These are phyloP conservation scores for Drosophila leonis DNA, from an alignment of 2,888 invertebrate genomes.

Conservation along the genomic window DNA sequence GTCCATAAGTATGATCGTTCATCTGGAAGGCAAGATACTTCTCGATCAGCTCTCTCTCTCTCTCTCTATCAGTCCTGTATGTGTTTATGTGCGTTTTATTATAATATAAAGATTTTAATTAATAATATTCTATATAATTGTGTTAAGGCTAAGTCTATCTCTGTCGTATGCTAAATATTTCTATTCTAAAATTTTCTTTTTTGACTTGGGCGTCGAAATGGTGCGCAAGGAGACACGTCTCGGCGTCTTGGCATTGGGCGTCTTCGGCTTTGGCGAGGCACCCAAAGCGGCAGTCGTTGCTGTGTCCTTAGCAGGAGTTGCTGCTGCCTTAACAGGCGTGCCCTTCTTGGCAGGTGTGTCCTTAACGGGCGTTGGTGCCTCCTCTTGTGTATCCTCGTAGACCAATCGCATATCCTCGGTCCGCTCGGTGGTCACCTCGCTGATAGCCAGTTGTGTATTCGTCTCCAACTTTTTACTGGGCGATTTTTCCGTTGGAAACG, in stretches of 20 bases:
- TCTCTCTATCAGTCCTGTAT: background rate
- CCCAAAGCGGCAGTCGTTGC: background rate
- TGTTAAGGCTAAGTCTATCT: slow-evolving; percentile 39
- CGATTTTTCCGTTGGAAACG: slow-evolving; percentile 33
- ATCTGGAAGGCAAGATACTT: slow-evolving; percentile 16
- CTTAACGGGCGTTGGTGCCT: slow-evolving; percentile 21
- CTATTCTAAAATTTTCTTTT: slow-evolving; percentile 86
- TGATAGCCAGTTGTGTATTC: slow-evolving; percentile 22
- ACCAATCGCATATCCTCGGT: slow-evolving; percentile 88
- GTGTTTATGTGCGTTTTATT: slow-evolving; percentile 39
- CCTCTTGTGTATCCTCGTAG: slow-evolving; percentile 87
- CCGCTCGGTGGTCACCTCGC: slow-evolving; percentile 69
- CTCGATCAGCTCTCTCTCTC: no score
- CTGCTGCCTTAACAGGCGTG: background rate
- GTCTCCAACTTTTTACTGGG: slow-evolving; percentile 10
- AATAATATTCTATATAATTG: slow-evolving; percentile 23
- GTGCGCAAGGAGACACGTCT: slow-evolving; percentile 91
- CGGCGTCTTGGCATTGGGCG: slow-evolving; percentile 86
- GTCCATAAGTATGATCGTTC: background rate
- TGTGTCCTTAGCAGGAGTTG: no score
- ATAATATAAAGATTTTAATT: slow-evolving; percentile 17
- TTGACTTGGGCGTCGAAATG: slow-evolving; percentile 91
- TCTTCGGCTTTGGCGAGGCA: slow-evolving; percentile 65
- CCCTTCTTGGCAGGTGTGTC: background rate
- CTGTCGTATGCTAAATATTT: slow-evolving; percentile 27